Evolutionary conservation across 2,113 vertebrate genomes (phyloP).

Genomic region (Rhineura floridana): DNA sequence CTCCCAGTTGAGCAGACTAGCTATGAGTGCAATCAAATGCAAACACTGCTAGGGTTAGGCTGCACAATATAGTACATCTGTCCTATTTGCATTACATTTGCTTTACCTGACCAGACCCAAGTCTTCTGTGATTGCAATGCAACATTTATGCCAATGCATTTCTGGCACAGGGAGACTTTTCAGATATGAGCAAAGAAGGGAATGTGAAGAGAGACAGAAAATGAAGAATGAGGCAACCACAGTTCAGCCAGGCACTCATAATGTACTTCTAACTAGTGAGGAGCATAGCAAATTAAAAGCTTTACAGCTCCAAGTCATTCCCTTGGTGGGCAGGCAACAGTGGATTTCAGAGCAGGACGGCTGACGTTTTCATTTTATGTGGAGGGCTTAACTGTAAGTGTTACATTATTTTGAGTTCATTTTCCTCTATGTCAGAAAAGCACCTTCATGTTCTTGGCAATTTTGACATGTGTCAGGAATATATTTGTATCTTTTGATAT

Average conservation of each 20-base stretch:
- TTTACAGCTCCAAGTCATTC: conserved; percentile 10
- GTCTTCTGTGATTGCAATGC: not conserved
- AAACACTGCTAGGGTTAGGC: not conserved
- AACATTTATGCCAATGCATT: not conserved
- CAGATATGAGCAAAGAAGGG: not conserved
- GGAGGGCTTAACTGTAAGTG: not conserved
- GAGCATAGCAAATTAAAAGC: not conserved
- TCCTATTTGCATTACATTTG: not conserved
- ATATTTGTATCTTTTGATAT: not conserved
- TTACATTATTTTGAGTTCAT: not conserved
- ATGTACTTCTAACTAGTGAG: not conserved
- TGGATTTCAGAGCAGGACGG: not conserved
- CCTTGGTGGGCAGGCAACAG: not conserved
- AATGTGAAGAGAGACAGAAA: not conserved
- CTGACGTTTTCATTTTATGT: not conserved
- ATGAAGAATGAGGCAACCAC: not conserved
- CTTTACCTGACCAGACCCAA: not conserved
- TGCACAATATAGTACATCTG: not conserved
- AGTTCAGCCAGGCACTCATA: not conserved
- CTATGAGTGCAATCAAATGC: not conserved
- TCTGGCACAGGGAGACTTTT: not conserved
- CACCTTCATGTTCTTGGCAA: not conserved
- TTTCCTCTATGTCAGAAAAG: not conserved
- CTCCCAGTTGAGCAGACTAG: not conserved
- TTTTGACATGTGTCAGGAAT: not conserved